Base-by-base conservation (phyloP, 2,113 vertebrate species). In the Silurus asotus region DNA sequence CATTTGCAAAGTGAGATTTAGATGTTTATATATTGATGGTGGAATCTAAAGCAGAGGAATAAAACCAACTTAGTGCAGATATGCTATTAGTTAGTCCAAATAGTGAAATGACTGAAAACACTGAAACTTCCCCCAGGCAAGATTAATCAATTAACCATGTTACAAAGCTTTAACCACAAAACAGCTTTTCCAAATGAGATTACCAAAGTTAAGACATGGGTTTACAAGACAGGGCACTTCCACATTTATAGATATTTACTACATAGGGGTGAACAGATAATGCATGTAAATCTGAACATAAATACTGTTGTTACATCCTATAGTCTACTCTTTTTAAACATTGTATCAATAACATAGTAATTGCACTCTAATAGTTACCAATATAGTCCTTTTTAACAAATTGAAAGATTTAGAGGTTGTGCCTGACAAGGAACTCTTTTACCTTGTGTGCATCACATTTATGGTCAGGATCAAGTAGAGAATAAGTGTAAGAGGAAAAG, bases 1-100 rank as follows among this genome's bases (percentile, higher is more conserved):
- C 90, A 5, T 88, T 93, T 92, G 92, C 90, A 93, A 92, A 94
- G 91, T 93, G 92, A 94, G 93, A 95, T 94, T 93, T 92, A 93
- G 93, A 89, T 89, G 9, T 49, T 72, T 62, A 48, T 65, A 79
- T 65, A 79, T 17, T 20, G 25, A 37, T 48, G 10, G 53, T 64
- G 51, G 56, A 77, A 64, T 64, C 17, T 76, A 28, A 65, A 62
- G 23, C 1, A 48, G 78, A 78, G 8, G 6, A 37, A 15, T 75
- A 49, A 75, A 45, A 69, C 14, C 61, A 45, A 65, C 45, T 11
- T 85, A 15, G 14, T 10, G 25, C 14, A 67, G 49, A 65, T 85
- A 49, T 64, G n/a, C 17, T 56, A 37, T 78, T 85, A 69, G 9
- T 69, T n/a, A 48, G 20, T 56, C 10, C 11, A 45, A 37, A 85